Evolutionary conservation across 2,797 vertebrate species (phyloP).

Genomic region (Anniella stebbinsi): DNA sequence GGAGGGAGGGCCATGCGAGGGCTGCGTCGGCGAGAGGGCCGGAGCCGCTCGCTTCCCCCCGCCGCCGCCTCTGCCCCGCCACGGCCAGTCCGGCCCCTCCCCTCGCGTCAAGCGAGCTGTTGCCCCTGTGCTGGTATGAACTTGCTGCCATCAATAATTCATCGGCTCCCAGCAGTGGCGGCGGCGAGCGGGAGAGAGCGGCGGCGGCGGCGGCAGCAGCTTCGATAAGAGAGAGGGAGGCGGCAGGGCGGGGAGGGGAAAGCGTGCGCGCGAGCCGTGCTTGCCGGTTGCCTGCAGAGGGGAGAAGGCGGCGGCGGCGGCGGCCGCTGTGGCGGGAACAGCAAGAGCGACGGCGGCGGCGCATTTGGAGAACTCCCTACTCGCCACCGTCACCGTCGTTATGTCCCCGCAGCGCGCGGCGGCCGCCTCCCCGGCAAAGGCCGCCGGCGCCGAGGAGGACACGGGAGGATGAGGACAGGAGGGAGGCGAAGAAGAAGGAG

Average conservation of each 20-base stretch:
- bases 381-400: conserved; percentile 22
- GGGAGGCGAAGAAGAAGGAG: conserved; percentile 89
- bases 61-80: neutral
- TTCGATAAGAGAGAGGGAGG: conserved; percentile 75
- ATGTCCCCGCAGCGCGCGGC: conserved; percentile 68
- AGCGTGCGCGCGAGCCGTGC: conserved; percentile 64
- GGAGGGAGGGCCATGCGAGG: neutral
- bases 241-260: conserved; percentile 42
- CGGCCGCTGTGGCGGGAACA: conserved; percentile 63
- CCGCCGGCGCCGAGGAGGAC: conserved; percentile 83
- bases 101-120: neutral
- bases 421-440: conserved; percentile 82
- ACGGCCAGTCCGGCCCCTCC: neutral
- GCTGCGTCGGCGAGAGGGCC: neutral
- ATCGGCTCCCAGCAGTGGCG: neutral
- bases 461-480: conserved; percentile 91
- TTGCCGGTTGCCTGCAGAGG: conserved; percentile 68
- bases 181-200: neutral
- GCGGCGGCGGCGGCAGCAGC: conserved; percentile 42
- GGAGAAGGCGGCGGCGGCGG: conserved; percentile 54
- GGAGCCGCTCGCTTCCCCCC: too few relatives aligned
- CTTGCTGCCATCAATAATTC: conserved; percentile 30
- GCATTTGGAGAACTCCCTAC: conserved; percentile 79
- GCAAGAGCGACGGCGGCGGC: conserved; percentile 56
- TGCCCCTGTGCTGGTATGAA: neutral